Evolutionary conservation across 2,113 vertebrate genomes (phyloP), one percentile per base, ranked within the genome.

Genomic region (Dendrocopos noguchii): DNA sequence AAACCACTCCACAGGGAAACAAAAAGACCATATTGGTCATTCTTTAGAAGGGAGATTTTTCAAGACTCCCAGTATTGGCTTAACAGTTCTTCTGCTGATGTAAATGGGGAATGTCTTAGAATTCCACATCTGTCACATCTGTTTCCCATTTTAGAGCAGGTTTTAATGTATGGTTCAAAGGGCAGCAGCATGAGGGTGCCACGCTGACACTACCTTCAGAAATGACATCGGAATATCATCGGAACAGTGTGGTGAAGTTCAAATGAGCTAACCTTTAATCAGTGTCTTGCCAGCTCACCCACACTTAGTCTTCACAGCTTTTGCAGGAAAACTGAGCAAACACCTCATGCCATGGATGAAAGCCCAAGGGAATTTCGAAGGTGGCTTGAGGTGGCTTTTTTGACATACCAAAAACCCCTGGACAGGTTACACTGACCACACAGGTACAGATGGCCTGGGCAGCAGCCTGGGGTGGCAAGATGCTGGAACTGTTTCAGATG

Each of bases 281-380:
- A 33, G 2, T 67, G 44, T n/a, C 9, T 27, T 67, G 19, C 25
- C 6, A 47, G 29, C 52, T 64, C 13, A 47, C 46, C 42, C 15
- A 28, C 59, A n/a, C 6, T 15, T 9, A 2, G 15, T 50, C 87
- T 57, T 21, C 34, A 44, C 29, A 25, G 17, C 31, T 27, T 61
- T 59, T 57, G 61, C 47, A 90, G 55, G n/a, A 39, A 39, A 83
- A 34, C 4, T 12, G 15, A 50, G 31, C 20, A 64, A 50, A 87
- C 27, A 5, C 1, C 0, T 22, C 4, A 2, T 46, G 15, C 33
- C 2, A 0, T 22, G 27, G 24, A 65, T 47, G 7, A 75, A 76
- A 33, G n/a, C 68, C 47, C 21, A 52, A 52, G 47, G 47, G 47
- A 22, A 50, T 50, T 50, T 50, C 22, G 6, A 50, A 50, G 50